phyloP scores from a whole-genome alignment of 64 coral and sea anemone species.

The Platygyra sinensis region DNA sequence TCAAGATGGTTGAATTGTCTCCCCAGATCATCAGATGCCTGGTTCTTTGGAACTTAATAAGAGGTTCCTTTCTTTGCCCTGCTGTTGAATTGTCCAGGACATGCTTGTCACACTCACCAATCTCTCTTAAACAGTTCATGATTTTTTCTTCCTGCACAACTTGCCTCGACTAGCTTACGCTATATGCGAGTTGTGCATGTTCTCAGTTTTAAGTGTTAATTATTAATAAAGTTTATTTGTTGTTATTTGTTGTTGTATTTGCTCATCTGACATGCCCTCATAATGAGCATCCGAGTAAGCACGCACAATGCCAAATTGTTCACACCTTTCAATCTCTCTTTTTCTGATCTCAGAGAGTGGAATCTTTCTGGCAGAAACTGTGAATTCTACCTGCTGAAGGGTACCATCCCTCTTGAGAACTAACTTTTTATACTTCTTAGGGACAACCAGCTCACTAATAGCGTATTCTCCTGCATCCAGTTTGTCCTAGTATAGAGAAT shows the following conservation, averaged over 20 bases:
- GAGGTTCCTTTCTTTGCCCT: not conserved
- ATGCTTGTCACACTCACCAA: slow-evolving; percentile 19
- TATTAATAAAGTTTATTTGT: too few relatives aligned
- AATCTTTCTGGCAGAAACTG: slow-evolving; percentile 47
- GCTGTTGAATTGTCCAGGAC: not conserved
- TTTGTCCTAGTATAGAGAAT: not conserved
- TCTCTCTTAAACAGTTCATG: too few relatives aligned
- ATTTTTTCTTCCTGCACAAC: too few relatives aligned
- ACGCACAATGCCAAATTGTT: not conserved
- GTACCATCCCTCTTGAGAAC: slow-evolving; percentile 38
- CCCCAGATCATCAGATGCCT: slow-evolving; percentile 35
- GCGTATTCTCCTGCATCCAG: slow-evolving; percentile 42
- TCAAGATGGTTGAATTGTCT: slow-evolving; percentile 33
- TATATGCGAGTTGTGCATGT: too few relatives aligned
- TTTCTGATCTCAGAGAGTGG: slow-evolving; percentile 49
- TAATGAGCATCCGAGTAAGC: not conserved
- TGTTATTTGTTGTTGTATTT: not conserved
- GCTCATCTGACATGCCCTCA: not conserved
- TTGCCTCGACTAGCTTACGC: too few relatives aligned
- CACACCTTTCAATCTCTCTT: slow-evolving; percentile 8
- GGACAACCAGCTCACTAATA: slow-evolving; percentile 61
- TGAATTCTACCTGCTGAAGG: slow-evolving; percentile 14
- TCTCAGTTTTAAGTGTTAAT: too few relatives aligned
- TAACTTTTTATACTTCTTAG: slow-evolving; percentile 60
- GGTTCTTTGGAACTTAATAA: not conserved